Percentiles rank a stretch among this genome's conserved stretches.
Evolutionary conservation across 2,888 invertebrate genomes (phyloP).

Genomic region (Exocentrus adspersus): DNA sequence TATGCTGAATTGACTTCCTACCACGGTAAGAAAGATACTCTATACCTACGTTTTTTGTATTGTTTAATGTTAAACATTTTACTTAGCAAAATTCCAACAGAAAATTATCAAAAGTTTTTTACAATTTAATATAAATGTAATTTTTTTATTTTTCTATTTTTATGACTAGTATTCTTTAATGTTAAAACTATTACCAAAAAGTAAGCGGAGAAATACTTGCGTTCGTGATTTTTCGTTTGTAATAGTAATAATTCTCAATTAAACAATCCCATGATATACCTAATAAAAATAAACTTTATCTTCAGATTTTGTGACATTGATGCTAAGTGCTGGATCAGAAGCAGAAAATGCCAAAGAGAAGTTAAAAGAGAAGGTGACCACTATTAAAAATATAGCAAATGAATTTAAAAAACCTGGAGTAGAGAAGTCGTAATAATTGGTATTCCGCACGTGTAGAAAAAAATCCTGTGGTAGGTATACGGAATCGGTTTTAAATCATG

Average conservation of each 20-base stretch:
- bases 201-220: too few species aligned
- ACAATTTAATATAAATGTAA: too few species aligned
- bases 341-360: slow-evolving; percentile 64
- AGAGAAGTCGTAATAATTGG: slow-evolving; percentile 8
- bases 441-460: background rate
- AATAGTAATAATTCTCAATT: too few species aligned
- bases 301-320: slow-evolving; percentile 73
- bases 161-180: too few species aligned
- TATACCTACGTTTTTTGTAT: too few species aligned
- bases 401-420: slow-evolving; percentile 64
- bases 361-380: slow-evolving; percentile 64
- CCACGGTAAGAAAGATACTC: slow-evolving; percentile 75
- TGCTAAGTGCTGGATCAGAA: slow-evolving; percentile 68
- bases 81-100: too few species aligned
- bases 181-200: too few species aligned
- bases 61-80: background rate
- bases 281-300: slow-evolving; percentile 40
- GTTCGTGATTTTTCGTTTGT: too few species aligned
- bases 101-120: too few species aligned
- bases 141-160: too few species aligned
- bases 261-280: background rate
- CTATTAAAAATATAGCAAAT: slow-evolving; percentile 67
- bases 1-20: slow-evolving; percentile 73
- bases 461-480: background rate
- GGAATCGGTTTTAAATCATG: background rate